These are phyloP conservation scores for Andrena bicolor DNA, from an alignment of 2,888 invertebrate species.

Conservation along the genomic window DNA sequence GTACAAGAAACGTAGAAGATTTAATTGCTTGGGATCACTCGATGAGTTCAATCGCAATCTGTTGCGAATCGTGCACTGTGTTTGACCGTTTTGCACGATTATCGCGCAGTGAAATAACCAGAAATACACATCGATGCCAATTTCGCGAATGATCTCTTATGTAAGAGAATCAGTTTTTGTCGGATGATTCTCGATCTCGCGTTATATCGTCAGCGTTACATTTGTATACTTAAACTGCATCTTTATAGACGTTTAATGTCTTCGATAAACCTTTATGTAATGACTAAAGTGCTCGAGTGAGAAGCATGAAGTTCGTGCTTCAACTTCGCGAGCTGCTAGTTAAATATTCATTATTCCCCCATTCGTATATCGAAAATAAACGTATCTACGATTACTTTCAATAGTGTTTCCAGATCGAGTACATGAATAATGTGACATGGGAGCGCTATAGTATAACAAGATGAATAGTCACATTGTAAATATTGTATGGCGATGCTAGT, in stretches of 20 bases:
- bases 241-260: not conserved
- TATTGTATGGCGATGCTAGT: not conserved
- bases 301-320: not conserved
- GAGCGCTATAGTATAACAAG: not conserved
- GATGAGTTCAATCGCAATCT: not conserved
- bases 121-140: conserved; percentile 23
- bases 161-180: conserved; percentile 47
- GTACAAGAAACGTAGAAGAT: not conserved
- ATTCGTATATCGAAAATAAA: not conserved
- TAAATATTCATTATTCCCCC: not conserved
- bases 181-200: not conserved
- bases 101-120: conserved; percentile 20
- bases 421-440: not conserved
- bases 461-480: conserved; percentile 6
- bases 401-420: not conserved
- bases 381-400: not conserved
- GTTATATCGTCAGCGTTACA: not conserved
- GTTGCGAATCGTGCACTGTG: not conserved
- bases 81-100: conserved; percentile 31
- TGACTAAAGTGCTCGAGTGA: not conserved
- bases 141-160: conserved; percentile 44
- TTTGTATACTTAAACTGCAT: not conserved
- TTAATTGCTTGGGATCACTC: not conserved
- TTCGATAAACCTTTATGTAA: conserved; percentile 20
- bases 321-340: not conserved